A percentile compares a stretch with the other conserved stretches of the same genome.
phyloP scores from a whole-genome alignment of 92 coral and sea anemone species.

The Siderastrea radians region DNA sequence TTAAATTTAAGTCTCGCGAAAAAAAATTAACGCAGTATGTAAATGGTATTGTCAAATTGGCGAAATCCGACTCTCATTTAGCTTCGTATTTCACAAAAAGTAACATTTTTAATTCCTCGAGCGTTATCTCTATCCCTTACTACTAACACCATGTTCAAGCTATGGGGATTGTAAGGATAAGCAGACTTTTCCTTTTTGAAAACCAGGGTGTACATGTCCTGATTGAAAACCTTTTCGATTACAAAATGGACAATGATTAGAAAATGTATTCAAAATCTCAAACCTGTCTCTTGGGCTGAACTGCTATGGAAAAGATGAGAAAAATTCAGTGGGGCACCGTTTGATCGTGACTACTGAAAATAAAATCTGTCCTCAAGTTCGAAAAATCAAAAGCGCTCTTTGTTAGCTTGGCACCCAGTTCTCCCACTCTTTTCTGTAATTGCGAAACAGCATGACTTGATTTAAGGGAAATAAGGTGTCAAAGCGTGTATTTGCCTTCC shows the following conservation, averaged over 20 bases:
- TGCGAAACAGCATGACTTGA: slow-evolving; percentile 27
- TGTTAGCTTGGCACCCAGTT: slow-evolving; percentile 1
- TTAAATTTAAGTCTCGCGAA: slow-evolving; percentile 7
- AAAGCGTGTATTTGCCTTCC: slow-evolving; percentile 31
- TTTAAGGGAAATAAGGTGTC: slow-evolving; percentile 26
- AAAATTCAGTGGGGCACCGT: not conserved
- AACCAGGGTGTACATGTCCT: not conserved
- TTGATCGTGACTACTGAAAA: too few relatives aligned
- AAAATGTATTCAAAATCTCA: not conserved
- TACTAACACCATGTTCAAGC: not conserved
- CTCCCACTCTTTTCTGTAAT: not conserved
- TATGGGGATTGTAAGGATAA: not conserved
- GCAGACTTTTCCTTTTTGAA: not conserved
- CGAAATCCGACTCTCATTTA: not conserved
- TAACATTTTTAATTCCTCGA: not conserved
- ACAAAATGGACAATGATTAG: not conserved
- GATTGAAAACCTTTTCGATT: not conserved
- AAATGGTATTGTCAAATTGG: not conserved
- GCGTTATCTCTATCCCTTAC: not conserved
- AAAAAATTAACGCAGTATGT: not conserved
- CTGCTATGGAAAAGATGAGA: not conserved
- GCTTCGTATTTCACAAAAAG: not conserved
- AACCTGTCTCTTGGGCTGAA: not conserved
- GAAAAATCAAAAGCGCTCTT: not conserved
- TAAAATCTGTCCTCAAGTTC: not conserved